Evolutionary conservation across 2,797 vertebrate species (phyloP).

Genomic region (Rhinichthys osculus): DNA sequence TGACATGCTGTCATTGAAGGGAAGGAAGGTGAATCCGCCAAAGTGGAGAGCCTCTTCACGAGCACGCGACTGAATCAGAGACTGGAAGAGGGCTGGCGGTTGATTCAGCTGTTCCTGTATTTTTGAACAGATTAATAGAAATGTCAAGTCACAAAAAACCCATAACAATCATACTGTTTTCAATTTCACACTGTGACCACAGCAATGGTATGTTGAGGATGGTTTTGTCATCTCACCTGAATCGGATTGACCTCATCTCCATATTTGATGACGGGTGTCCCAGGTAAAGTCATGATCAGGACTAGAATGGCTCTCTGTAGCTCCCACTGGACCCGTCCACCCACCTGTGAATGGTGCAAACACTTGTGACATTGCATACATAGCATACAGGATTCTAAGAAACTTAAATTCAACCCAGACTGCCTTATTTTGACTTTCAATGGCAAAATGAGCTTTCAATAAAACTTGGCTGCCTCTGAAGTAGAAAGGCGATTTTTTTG

Average conservation of each 20-base stretch:
- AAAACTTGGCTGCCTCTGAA: neutral
- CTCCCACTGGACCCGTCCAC: slow-evolving; percentile 62
- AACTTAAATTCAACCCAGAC: neutral
- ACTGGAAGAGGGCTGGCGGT: slow-evolving; percentile 67
- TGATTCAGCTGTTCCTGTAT: slow-evolving; percentile 3
- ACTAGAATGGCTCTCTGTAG: slow-evolving; percentile 76
- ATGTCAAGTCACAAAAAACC: neutral
- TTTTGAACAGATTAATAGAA: neutral
- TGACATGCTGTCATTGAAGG: slow-evolving; percentile 67
- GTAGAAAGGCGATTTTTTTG: neutral
- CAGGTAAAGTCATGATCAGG: slow-evolving; percentile 80
- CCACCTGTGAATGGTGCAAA: slow-evolving; percentile 65
- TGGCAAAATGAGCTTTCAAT: neutral
- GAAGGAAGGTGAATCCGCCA: slow-evolving; percentile 76
- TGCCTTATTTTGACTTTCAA: neutral
- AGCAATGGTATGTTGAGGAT: neutral
- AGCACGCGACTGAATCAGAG: slow-evolving; percentile 72
- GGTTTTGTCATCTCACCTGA: slow-evolving; percentile 62
- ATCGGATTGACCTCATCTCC: slow-evolving; percentile 66
- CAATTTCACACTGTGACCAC: neutral
- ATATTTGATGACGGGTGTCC: slow-evolving; percentile 74
- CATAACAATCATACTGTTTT: neutral
- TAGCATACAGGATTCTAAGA: neutral
- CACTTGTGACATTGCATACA: neutral
- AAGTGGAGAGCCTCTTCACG: slow-evolving; percentile 77